These are phyloP conservation scores for Drosophila fungiperda DNA, from an alignment of 2,888 invertebrate genomes.

Conservation along the genomic window DNA sequence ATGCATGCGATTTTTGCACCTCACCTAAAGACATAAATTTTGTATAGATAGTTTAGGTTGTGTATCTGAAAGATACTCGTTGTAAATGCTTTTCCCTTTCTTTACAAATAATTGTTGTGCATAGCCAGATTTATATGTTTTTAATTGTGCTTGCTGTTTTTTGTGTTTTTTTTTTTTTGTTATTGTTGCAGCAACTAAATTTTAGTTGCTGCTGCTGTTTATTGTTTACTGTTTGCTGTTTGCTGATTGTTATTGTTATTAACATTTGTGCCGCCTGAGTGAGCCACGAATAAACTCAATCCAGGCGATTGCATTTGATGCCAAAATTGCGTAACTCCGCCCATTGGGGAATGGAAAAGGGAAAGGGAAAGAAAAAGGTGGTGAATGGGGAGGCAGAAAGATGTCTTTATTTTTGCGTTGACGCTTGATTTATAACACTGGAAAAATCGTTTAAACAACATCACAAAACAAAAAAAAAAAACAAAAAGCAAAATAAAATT, in stretches of 20 bases:
- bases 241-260: constrained; percentile 50
- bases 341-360: constrained; percentile 8
- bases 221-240: constrained; percentile 35
- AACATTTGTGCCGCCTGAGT: constrained; percentile 54
- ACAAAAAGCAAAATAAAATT: constrained; percentile 63
- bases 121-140: constrained; percentile 49
- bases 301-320: constrained; percentile 50
- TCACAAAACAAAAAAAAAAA: constrained; percentile 46
- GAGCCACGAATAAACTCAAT: constrained; percentile 42
- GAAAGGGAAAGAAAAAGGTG: not conserved
- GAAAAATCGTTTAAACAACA: constrained; percentile 69
- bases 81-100: constrained; percentile 12
- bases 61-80: constrained; percentile 22
- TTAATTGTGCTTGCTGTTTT: constrained; percentile 45
- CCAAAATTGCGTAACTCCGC: constrained; percentile 57
- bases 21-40: constrained; percentile 21
- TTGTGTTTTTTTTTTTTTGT: constrained; percentile 17
- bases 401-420: constrained; percentile 70
- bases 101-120: constrained; percentile 17
- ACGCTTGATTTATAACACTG: constrained; percentile 74
- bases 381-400: not conserved
- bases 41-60: constrained; percentile 18
- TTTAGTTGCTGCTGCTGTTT: constrained; percentile 30
- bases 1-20: constrained; percentile 46
- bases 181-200: constrained; percentile 17